Evolutionary conservation across 1,140 invertebrate genomes (phyloP).

Genomic region (Ptiloglossa arizonensis): DNA sequence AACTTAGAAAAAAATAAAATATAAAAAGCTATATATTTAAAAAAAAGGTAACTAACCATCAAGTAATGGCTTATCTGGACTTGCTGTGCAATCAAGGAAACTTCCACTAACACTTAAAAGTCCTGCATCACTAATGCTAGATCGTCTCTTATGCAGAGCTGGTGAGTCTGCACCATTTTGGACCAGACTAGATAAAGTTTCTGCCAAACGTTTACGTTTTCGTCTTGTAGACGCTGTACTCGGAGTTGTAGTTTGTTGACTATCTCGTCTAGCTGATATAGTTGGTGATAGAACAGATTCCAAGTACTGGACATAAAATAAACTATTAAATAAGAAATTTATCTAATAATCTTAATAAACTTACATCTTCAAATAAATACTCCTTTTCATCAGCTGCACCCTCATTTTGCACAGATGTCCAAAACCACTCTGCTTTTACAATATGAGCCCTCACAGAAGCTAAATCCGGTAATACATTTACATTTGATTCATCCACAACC

Average conservation of each 20-base stretch:
- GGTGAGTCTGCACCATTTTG: slow-evolving; percentile 83
- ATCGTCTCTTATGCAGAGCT: slow-evolving; percentile 88
- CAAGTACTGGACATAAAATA: slow-evolving; percentile 81
- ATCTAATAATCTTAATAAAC: slow-evolving; percentile 51
- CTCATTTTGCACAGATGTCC: slow-evolving; percentile 97
- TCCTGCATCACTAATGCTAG: slow-evolving; percentile 91
- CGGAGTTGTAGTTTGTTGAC: slow-evolving; percentile 80
- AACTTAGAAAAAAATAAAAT: slow-evolving; percentile 7
- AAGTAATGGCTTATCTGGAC: slow-evolving; percentile 86
- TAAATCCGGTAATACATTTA: slow-evolving; percentile 86
- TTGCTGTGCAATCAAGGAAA: slow-evolving; percentile 92
- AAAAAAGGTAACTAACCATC: slow-evolving; percentile 80
- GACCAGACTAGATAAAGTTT: slow-evolving; percentile 82
- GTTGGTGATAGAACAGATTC: slow-evolving; percentile 83
- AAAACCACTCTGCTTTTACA: slow-evolving; percentile 98
- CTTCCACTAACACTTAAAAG: slow-evolving; percentile 92
- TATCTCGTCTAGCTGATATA: slow-evolving; percentile 78
- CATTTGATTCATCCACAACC: slow-evolving; percentile 91
- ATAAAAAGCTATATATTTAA: slow-evolving; percentile 13
- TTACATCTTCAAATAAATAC: slow-evolving; percentile 92
- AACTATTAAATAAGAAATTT: slow-evolving; percentile 34
- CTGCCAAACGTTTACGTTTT: slow-evolving; percentile 89
- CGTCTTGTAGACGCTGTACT: slow-evolving; percentile 81
- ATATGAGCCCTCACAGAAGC: slow-evolving; percentile 85
- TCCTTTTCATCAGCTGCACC: slow-evolving; percentile 94